Evolutionary conservation across 2,113 vertebrate genomes (phyloP).

Genomic region (Aythya baeri): DNA sequence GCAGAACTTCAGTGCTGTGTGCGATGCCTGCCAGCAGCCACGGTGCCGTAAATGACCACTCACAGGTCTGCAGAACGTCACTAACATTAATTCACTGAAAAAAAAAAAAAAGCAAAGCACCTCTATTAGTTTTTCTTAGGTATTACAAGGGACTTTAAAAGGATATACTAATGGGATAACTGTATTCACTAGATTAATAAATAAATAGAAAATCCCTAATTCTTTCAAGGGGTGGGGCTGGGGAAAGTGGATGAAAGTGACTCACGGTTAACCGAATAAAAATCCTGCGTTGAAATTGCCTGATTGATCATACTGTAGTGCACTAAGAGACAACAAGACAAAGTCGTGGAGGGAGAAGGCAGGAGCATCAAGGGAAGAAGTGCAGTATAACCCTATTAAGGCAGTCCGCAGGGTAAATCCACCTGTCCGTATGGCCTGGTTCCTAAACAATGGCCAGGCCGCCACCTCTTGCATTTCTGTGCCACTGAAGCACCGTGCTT

Average conservation of each 20-base stretch:
- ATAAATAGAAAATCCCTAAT: slow-evolving; percentile 67
- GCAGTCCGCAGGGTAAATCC: not conserved
- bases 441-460: not conserved
- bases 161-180: slow-evolving; percentile 64
- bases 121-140: slow-evolving; percentile 63
- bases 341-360: not conserved
- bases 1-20: slow-evolving; percentile 23
- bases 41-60: slow-evolving; percentile 17
- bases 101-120: slow-evolving; percentile 51
- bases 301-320: not conserved
- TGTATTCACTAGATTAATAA: slow-evolving; percentile 65
- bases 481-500: accelerated
- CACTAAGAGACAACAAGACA: not conserved
- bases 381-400: not conserved
- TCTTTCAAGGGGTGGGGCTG: not conserved
- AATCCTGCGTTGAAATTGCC: not conserved
- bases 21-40: slow-evolving; percentile 42
- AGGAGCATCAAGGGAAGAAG: not conserved
- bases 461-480: not conserved
- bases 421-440: not conserved
- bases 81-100: not conserved
- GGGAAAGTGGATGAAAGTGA: not conserved
- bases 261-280: not conserved
- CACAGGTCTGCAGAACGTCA: slow-evolving; percentile 50
- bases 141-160: slow-evolving; percentile 65